Evolutionary conservation across 2,888 invertebrate species (phyloP), one percentile per base, ranked within the genome.

Genomic region (Sinotaia quadrata): DNA sequence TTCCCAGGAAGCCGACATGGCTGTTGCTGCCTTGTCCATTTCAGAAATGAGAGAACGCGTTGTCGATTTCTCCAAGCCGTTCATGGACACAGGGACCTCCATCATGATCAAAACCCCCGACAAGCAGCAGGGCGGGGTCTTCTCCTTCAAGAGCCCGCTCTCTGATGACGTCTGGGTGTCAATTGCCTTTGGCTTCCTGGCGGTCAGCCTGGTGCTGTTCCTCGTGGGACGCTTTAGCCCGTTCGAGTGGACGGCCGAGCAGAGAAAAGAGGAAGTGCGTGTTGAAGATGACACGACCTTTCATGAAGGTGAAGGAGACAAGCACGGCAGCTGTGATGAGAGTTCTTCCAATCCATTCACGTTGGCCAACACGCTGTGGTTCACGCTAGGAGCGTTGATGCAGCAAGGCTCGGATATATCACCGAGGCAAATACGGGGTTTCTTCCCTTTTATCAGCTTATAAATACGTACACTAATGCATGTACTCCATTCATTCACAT

Each of bases 401-500:
- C 98, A 98, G 90, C 98, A 98, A 90, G 97, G 98, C 73, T 96
- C 96, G 86, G 98, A 98, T 89, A 94, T 98, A 77, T 94, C 96
- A 68, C 98, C 98, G 41, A 93, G 96, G 93, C 96, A 91, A 89
- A 54, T 34, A 5, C 0, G 18, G 44, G 54, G 7, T 7, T n/a
- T n/a, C n/a, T n/a, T n/a, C n/a, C n/a, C n/a, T n/a, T n/a, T n/a
- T n/a, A n/a, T n/a, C n/a, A n/a, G n/a, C n/a, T n/a, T n/a, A n/a
- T n/a, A n/a, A n/a, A n/a, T n/a, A n/a, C n/a, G n/a, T n/a, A n/a
- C n/a, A n/a, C n/a, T n/a, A n/a, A n/a, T n/a, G n/a, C n/a, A n/a
- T n/a, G n/a, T n/a, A n/a, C n/a, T n/a, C n/a, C n/a, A n/a, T n/a
- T n/a, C n/a, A n/a, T n/a, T n/a, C n/a, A n/a, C n/a, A n/a, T n/a